Base-by-base conservation (phyloP, 2,113 vertebrate genomes). In the Misgurnus mizolepis region DNA sequence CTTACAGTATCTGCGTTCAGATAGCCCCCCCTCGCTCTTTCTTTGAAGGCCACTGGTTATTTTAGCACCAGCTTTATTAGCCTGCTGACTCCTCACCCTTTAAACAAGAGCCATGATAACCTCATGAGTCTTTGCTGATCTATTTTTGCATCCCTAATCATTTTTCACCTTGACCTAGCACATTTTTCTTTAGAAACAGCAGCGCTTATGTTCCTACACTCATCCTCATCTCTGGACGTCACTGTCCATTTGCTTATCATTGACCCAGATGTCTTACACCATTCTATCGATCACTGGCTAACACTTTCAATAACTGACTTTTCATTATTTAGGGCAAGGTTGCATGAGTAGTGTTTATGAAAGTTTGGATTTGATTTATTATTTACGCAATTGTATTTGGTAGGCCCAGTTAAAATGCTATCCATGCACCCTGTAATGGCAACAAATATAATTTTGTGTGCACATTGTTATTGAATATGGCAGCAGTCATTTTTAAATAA, bases 171-270 rank as follows among this genome's bases (percentile, higher is more conserved):
- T 71, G 49, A 56, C 69, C 78, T 70, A 40, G 47, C 82, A 82
- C 39, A 55, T 27, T 73, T 62, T 66, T 53, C 14, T 12, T 34
- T 74, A 55, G 64, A 77, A 80, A 67, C 14, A 17, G 43, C 15
- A 22, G 22, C 5, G 5, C 49, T 65, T 41, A 34, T 6, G 17
- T 64, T 62, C 39, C 11, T 18, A 14, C 61, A 15, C 41, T 1
- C 39, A 15, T 53, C 64, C 50, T 50, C 10, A 61, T 18, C 55
- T 47, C 47, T 5, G 40, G 5, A 8, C 5, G 9, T 45, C 45
- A 53, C 11, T 62, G 72, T 71, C 40, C 22, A 65, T 67, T 83
- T 76, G 68, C 74, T 70, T 83, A 49, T 27, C 50, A 71, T 27
- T 71, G 82, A 83, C 66, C 73, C 27, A 73, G 73, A 80, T 61